These are phyloP conservation scores for Morelia viridis DNA, from an alignment of 2,797 vertebrate species.

Conservation along the genomic window DNA sequence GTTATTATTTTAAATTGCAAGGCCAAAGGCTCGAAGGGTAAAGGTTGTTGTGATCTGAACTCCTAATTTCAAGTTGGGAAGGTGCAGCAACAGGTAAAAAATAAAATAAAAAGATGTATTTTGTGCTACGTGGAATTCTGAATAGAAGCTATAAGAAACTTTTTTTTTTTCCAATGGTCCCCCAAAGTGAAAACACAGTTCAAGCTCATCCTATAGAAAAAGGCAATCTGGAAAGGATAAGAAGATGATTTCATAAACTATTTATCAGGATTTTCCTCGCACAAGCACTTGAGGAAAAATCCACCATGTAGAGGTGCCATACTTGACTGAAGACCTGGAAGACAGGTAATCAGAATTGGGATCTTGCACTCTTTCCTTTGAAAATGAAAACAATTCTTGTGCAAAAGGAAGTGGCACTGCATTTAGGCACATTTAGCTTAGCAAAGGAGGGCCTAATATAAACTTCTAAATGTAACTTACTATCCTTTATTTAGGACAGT, in stretches of 20 bases:
- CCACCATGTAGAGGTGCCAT: constrained; percentile 4
- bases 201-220: constrained; percentile 45
- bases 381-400: constrained; percentile 1
- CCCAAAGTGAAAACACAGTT: constrained; percentile 41
- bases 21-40: constrained; percentile 38
- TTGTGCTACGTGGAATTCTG: constrained; percentile 33
- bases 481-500: background rate
- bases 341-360: background rate
- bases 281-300: constrained; percentile 11
- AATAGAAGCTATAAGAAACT: constrained; percentile 41
- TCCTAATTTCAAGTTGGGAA: constrained; percentile 44
- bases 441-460: background rate
- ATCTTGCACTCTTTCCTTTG: constrained; percentile 1
- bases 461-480: background rate
- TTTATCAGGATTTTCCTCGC: constrained; percentile 7
- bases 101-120: background rate
- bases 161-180: constrained; percentile 1
- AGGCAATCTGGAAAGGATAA: constrained; percentile 45
- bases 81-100: constrained; percentile 45
- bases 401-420: background rate
- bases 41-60: constrained; percentile 39
- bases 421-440: background rate
- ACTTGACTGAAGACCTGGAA: constrained; percentile 5
- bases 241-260: constrained; percentile 22
- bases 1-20: constrained; percentile 44